A percentile compares a stretch with the other conserved stretches of the same genome.
Conservation (phyloP, 2,797 vertebrate genomes). For the Chelidonichthys spinosus region DNA sequence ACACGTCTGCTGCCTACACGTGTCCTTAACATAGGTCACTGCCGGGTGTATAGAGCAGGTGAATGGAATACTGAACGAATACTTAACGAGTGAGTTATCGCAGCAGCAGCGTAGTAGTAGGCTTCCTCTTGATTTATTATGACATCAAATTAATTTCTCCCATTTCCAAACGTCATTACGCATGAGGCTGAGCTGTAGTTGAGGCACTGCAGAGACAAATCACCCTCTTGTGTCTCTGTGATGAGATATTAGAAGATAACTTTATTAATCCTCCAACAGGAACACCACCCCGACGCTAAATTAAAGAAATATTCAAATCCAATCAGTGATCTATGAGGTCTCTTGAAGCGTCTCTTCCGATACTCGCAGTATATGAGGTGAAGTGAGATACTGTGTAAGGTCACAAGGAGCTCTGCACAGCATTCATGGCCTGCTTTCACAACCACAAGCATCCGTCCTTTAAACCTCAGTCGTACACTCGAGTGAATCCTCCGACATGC, state of each 20-base stretch:
- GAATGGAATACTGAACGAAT: background rate
- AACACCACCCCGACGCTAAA: too few relatives aligned
- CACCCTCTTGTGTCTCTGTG: constrained; percentile 8
- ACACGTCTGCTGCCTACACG: too few relatives aligned
- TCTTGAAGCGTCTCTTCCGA: background rate
- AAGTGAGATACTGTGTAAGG: background rate
- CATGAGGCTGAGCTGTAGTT: constrained; percentile 7
- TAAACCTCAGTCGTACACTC: background rate
- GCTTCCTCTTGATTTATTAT: constrained; percentile 8
- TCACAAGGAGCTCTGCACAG: background rate
- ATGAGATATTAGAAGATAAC: constrained; percentile 15
- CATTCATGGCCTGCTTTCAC: background rate
- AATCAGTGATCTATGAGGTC: too few relatives aligned
- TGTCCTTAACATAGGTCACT: constrained; percentile 1
- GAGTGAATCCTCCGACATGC: background rate
- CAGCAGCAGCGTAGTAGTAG: constrained; percentile 9
- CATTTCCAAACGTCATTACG: constrained; percentile 17
- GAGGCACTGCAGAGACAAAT: constrained; percentile 12
- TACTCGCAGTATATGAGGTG: background rate
- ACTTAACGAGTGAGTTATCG: background rate
- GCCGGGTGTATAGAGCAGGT: background rate
- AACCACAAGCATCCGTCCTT: constrained; percentile 1
- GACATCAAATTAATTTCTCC: constrained; percentile 15
- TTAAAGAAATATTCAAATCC: too few relatives aligned
- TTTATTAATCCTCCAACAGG: background rate